These are phyloP conservation scores for Drosophila pseudotakahashii DNA, from an alignment of 2,888 invertebrate genomes.

Conservation along the genomic window DNA sequence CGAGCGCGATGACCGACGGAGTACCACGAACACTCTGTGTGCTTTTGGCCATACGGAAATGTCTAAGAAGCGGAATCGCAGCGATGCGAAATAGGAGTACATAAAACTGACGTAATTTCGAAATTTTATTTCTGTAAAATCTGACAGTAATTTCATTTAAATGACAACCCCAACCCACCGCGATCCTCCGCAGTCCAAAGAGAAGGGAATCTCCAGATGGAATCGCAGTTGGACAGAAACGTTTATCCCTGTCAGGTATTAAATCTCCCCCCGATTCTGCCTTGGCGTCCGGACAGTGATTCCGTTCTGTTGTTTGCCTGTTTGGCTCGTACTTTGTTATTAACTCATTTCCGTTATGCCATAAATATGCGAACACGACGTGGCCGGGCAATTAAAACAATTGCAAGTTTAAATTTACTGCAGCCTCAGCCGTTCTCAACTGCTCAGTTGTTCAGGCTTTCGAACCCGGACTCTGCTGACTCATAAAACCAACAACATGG, in stretches of 20 bases:
- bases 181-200: not conserved
- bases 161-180: conserved; percentile 60
- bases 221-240: conserved; percentile 52
- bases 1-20: conserved; percentile 29
- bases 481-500: conserved; percentile 74
- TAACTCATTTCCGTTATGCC: conserved; percentile 80
- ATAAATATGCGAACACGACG: conserved; percentile 79
- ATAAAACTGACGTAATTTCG: conserved; percentile 75
- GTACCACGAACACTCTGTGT: conserved; percentile 9
- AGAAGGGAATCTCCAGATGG: conserved; percentile 29
- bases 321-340: conserved; percentile 72
- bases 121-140: conserved; percentile 76
- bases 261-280: conserved; percentile 49
- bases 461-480: conserved; percentile 48
- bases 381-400: conserved; percentile 75
- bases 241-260: conserved; percentile 79
- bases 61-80: conserved; percentile 27
- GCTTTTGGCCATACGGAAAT: conserved; percentile 34
- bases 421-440: conserved; percentile 59
- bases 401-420: conserved; percentile 78
- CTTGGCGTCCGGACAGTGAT: conserved; percentile 47
- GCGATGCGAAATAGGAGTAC: conserved; percentile 45
- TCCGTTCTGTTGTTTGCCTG: conserved; percentile 37
- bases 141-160: conserved; percentile 79
- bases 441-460: conserved; percentile 25